Conservation (phyloP, 2,797 vertebrate genomes). For the Pristis pectinata region DNA sequence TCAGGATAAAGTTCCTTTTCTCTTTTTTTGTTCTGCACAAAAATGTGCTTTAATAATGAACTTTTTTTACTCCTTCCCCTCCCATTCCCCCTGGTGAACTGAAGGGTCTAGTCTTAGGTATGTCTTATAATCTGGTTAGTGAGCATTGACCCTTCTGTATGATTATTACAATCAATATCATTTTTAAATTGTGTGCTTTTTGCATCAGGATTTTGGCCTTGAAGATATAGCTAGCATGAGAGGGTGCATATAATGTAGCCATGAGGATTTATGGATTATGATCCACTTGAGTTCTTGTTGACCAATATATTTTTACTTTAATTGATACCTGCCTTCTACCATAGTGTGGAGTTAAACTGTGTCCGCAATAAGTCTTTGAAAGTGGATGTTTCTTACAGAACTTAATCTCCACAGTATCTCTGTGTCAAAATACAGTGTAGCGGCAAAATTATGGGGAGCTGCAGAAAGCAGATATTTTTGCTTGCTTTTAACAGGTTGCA, state of each 20-base stretch:
- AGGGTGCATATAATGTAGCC: not conserved
- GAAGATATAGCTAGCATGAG: not conserved
- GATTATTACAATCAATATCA: not conserved
- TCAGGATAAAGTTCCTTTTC: not conserved
- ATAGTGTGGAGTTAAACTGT: not conserved
- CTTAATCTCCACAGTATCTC: too few species aligned
- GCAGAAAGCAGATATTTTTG: not conserved
- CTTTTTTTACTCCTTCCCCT: not conserved
- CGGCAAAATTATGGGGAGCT: not conserved
- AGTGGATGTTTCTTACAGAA: too few species aligned
- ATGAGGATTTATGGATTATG: not conserved
- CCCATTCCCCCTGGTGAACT: too few species aligned
- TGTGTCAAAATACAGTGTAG: not conserved
- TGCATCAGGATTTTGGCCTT: not conserved
- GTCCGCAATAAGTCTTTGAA: not conserved
- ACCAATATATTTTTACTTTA: not conserved
- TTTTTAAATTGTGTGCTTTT: not conserved
- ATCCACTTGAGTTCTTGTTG: not conserved
- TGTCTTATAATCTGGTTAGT: not conserved
- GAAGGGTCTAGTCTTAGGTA: not conserved
- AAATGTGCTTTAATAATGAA: not conserved
- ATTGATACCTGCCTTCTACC: not conserved
- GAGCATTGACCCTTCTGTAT: not conserved
- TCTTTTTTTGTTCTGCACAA: not conserved
- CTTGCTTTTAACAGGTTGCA: not conserved